Conservation (phyloP, 1,140 invertebrate species). For the Zaprionus davidi region DNA sequence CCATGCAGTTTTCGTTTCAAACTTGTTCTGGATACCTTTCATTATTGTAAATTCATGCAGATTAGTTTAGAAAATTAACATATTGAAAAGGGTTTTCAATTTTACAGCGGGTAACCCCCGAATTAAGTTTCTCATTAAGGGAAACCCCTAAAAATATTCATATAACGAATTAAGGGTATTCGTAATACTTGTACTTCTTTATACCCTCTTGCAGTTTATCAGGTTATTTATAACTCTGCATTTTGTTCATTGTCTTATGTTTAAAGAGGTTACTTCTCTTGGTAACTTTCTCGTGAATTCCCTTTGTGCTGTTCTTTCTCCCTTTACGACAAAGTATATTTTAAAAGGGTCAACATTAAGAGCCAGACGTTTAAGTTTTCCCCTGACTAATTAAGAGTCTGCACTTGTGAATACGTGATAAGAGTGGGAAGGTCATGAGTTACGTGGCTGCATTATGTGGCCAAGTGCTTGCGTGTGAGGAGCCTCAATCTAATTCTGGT, state of each 20-base stretch:
- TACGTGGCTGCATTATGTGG: background rate
- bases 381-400: conserved; percentile 12
- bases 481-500: conserved; percentile 4
- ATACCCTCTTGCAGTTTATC: background rate
- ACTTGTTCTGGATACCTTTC: background rate
- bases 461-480: conserved; percentile 4
- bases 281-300: conserved; percentile 34
- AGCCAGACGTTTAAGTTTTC: conserved; percentile 8
- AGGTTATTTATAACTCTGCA: background rate
- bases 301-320: background rate
- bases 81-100: background rate
- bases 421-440: conserved; percentile 1
- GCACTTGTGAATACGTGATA: conserved; percentile 9
- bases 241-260: background rate
- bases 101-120: background rate
- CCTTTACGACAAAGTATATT: background rate
- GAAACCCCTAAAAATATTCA: background rate
- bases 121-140: background rate
- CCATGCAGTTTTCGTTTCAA: background rate
- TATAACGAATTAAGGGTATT: background rate
- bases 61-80: background rate
- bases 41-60: background rate
- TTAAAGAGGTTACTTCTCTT: background rate
- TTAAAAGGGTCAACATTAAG: conserved; percentile 29
- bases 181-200: background rate